Evolutionary conservation across 2,113 vertebrate genomes (phyloP).

Genomic region (Gallinago paraguaiae): DNA sequence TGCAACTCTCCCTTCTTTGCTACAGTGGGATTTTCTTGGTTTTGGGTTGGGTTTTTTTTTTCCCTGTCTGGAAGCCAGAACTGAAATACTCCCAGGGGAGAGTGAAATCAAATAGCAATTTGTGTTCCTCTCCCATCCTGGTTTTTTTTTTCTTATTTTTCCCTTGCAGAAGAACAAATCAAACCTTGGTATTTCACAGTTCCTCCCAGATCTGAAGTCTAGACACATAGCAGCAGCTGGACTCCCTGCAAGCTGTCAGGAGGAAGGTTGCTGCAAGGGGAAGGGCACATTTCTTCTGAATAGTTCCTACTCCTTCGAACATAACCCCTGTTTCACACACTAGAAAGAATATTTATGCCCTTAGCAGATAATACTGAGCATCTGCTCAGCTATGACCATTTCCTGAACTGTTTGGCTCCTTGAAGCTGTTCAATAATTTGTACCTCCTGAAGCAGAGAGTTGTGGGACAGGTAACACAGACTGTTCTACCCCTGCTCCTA

Average conservation of each 20-base stretch:
- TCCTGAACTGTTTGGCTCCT: background rate
- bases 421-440: background rate
- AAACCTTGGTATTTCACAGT: constrained; percentile 21
- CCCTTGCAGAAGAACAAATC: constrained; percentile 22
- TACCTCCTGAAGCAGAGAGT: background rate
- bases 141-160: constrained; percentile 24
- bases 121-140: constrained; percentile 22
- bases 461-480: background rate
- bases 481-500: background rate
- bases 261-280: background rate
- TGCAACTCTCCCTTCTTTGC: background rate
- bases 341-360: background rate
- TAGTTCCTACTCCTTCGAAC: constrained; percentile 10
- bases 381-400: background rate
- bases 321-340: background rate
- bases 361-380: background rate
- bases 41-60: background rate
- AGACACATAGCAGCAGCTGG: constrained; percentile 25
- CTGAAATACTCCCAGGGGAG: constrained; percentile 10
- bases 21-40: background rate
- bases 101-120: constrained; percentile 35
- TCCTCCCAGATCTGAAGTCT: constrained; percentile 1
- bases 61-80: background rate
- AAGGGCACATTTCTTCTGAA: constrained; percentile 17
- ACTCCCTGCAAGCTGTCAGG: background rate